A percentile compares a stretch with the other conserved stretches of the same genome.
phyloP scores from a whole-genome alignment of 2,113 vertebrate genomes.

The Plectropomus leopardus region DNA sequence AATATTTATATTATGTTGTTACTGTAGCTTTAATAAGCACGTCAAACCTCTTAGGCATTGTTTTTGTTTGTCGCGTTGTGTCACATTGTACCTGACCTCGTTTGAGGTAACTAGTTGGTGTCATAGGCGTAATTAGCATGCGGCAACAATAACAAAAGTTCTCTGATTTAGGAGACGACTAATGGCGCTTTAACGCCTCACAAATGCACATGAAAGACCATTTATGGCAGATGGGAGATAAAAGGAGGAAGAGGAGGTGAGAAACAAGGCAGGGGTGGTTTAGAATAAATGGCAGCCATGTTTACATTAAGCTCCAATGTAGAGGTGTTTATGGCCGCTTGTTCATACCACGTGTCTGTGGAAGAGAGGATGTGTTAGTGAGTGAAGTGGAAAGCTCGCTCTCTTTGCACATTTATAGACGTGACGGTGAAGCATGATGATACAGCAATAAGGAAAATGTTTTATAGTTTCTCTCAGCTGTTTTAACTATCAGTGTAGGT shows the following conservation, averaged over 20 bases:
- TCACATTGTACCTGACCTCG: neutral
- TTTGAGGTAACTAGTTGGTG: neutral
- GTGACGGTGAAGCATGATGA: neutral
- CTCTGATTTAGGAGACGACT: neutral
- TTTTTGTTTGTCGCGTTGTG: neutral
- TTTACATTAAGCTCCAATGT: constrained; percentile 12
- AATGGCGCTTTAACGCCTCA: constrained; percentile 50
- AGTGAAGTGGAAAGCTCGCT: neutral
- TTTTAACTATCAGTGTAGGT: neutral
- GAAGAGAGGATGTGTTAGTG: neutral
- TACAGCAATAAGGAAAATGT: neutral
- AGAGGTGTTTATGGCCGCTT: constrained; percentile 30
- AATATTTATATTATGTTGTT: neutral
- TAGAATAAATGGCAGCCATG: constrained; percentile 21
- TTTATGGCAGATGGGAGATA: constrained; percentile 30
- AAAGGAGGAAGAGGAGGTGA: constrained; percentile 53
- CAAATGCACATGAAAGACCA: constrained; percentile 56
- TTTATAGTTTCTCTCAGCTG: neutral
- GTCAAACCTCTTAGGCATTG: neutral
- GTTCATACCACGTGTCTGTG: constrained; percentile 33
- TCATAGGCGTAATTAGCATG: constrained; percentile 47
- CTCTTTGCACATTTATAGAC: neutral
- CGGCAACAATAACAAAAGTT: constrained; percentile 40
- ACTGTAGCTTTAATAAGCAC: neutral
- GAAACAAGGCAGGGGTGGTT: constrained; percentile 18